These are phyloP conservation scores for Acanthochromis polyacanthus DNA, from an alignment of 2,113 vertebrate species.

Conservation along the genomic window DNA sequence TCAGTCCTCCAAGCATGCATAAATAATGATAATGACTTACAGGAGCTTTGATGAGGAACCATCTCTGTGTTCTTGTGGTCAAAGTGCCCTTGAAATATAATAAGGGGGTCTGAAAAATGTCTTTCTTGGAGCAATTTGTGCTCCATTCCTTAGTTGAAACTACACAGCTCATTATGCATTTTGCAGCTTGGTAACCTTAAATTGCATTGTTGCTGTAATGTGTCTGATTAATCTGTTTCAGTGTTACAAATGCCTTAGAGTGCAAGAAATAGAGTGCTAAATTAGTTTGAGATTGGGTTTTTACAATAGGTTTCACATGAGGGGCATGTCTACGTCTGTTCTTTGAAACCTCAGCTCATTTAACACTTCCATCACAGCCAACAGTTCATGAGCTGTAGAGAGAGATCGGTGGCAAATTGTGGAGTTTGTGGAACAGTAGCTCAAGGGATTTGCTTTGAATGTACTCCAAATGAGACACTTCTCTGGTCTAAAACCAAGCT, in stretches of 20 bases:
- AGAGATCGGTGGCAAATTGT: constrained; percentile 57
- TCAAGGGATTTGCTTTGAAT: constrained; percentile 46
- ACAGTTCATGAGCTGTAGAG: constrained; percentile 50
- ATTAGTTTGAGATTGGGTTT: constrained; percentile 72
- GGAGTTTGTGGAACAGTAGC: constrained; percentile 53
- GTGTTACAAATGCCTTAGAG: constrained; percentile 58
- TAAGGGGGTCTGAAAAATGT: constrained; percentile 73
- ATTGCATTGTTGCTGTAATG: constrained; percentile 67
- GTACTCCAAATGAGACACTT: constrained; percentile 49
- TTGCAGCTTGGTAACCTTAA: constrained; percentile 66
- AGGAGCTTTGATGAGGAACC: constrained; percentile 69
- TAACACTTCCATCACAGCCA: constrained; percentile 65
- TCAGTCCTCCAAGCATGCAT: constrained; percentile 66
- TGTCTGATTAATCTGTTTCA: constrained; percentile 72
- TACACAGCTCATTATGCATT: constrained; percentile 69
- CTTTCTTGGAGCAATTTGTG: constrained; percentile 69
- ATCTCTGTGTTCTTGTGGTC: constrained; percentile 64
- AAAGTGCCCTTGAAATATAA: constrained; percentile 80
- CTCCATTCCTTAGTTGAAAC: constrained; percentile 49
- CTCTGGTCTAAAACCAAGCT: constrained; percentile 30
- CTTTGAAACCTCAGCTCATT: constrained; percentile 58
- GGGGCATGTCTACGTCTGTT: constrained; percentile 40
- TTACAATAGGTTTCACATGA: constrained; percentile 71
- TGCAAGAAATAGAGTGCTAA: constrained; percentile 67
- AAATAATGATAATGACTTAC: constrained; percentile 82